A percentile compares a stretch with the other conserved stretches of the same genome.
These are phyloP conservation scores for Drosophila murphyi DNA, from an alignment of 1,140 invertebrate species.

Conservation along the genomic window DNA sequence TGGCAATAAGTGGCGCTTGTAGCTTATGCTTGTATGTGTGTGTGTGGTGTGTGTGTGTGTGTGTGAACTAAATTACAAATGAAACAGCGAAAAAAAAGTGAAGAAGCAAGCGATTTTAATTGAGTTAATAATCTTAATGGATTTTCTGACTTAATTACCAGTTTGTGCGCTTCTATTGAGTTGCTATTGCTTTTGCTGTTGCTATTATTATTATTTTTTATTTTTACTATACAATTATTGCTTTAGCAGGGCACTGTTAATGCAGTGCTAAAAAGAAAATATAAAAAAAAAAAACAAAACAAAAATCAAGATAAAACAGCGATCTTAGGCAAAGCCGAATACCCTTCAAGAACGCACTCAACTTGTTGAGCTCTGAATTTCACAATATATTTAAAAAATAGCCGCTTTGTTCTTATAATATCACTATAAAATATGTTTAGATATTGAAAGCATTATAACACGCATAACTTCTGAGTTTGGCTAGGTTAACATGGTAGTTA, in stretches of 20 bases:
- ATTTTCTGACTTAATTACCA: constrained; percentile 69
- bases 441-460: too few species aligned
- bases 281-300: too few species aligned
- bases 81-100: constrained; percentile 43
- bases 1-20: constrained; percentile 58
- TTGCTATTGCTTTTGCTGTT: constrained; percentile 9
- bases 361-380: too few species aligned
- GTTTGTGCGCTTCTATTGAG: constrained; percentile 35
- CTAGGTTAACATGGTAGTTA: too few species aligned
- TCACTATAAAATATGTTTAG: too few species aligned
- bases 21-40: constrained; percentile 1
- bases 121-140: constrained; percentile 77
- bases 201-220: constrained; percentile 4
- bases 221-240: constrained; percentile 18
- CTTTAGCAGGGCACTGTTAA: not conserved
- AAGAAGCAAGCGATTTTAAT: constrained; percentile 69
- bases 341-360: too few species aligned
- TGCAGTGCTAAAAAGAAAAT: not conserved
- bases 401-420: too few species aligned
- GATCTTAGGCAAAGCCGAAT: too few species aligned
- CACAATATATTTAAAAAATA: too few species aligned
- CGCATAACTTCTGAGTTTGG: too few species aligned
- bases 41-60: constrained; percentile 2
- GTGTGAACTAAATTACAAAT: constrained; percentile 57
- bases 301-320: too few species aligned